Evolutionary conservation across 2,888 invertebrate genomes (phyloP), one percentile per base, ranked within the genome.

Genomic region (Andricus curvator): DNA sequence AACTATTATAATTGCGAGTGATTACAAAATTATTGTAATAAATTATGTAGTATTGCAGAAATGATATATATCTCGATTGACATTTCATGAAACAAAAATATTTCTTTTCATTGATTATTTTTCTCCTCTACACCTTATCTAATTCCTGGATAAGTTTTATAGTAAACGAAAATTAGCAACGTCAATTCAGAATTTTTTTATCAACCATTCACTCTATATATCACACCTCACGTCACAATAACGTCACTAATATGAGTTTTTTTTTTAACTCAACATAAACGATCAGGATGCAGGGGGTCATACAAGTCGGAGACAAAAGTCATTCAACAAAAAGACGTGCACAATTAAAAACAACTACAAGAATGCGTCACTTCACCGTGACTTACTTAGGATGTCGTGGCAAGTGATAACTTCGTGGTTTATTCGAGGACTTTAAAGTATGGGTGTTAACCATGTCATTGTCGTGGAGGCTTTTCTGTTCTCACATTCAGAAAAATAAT

Each of bases 321-420:
- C 29, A 56, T 29, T 29, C 17, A 33, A 33, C 33, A 56, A 56
- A 74, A 74, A 74, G 4, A 70, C 33, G 11, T 56, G 56, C 33
- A 74, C 56, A 74, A 56, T 56, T 56, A 29, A 44, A 29, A 20
- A 56, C 29, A 33, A 29, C 41, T 67, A 48, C 25, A 70, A 74
- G 56, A 74, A 74, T 74, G 74, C 74, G 74, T 74, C 74, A 74
- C 33, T 56, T 74, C 11, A 33, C 74, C 74, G 74, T 74, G 74
- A 74, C 74, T 74, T 74, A 74, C 74, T 74, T 74, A 56, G 33
- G n/a, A 56, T 37, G 33, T 56, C 37, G 74, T 74, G 74, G n/a
- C 74, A 56, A 74, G 56, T 74, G 74, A 74, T 74, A 74, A 74
- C 74, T 74, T 74, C 17, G 56, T 74, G 33, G 33, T 56, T 74